Evolutionary conservation across 2,888 invertebrate species (phyloP), one percentile per base, ranked within the genome.

Genomic region (Saturnia pavonia): DNA sequence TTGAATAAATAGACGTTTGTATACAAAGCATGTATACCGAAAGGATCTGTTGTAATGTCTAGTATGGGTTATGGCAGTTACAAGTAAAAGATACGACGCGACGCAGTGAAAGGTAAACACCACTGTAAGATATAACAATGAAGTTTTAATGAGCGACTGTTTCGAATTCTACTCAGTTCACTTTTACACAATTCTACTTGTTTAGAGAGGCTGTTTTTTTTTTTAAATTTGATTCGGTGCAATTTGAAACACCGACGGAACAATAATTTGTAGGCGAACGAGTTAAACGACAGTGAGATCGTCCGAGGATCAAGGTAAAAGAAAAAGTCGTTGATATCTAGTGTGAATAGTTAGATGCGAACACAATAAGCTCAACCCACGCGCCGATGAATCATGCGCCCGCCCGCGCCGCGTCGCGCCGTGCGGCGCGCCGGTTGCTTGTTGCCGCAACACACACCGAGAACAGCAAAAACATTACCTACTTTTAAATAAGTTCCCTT

Each of bases 401-500:
- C 77, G 87, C 85, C 84, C 83, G 51, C 79, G 79, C 82, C 79
- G 88, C 87, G 85, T 81, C 80, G 85, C 78, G 51, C 51, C 19
- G 1, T 19, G 51, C 86, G 82, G 76, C 86, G n/a, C 84, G 83
- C 81, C 79, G n/a, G n/a, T n/a, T n/a, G 78, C 78, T 77, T 75
- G 83, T 80, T 83, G 88, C 85, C 80, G 82, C 90, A 85, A 84
- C 85, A 77, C 77, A 82, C 79, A 78, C 79, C 85, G 81, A 86
- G 85, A 87, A 82, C 89, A 86, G 92, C 92, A 93, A 93, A 93
- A 94, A 92, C 92, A 92, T 94, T 92, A 92, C 94, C 94, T 89
- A 94, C 93, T 93, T 94, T 92, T 93, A 89, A 90, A 92, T 92
- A 92, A 89, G 90, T 89, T 90, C 86, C 92, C 93, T 94, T 93